Conservation (phyloP, 2,113 vertebrate species). For the Xiphias gladius region DNA sequence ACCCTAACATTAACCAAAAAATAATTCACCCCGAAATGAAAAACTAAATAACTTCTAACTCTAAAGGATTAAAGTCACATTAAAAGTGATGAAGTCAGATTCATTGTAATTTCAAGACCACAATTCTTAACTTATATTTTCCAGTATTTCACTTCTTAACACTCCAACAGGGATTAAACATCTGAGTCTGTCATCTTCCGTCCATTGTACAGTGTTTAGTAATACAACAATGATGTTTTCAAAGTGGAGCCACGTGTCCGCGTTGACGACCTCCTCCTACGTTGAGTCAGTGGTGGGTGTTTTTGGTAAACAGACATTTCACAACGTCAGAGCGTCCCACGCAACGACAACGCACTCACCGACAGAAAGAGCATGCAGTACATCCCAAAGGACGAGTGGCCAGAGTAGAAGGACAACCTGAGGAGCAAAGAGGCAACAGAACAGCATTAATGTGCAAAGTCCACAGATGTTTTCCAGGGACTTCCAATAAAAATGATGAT, state of each 20-base stretch:
- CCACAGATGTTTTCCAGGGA: background rate
- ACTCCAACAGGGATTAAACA: constrained; percentile 18
- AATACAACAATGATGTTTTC: constrained; percentile 68
- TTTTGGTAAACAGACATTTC: constrained; percentile 45
- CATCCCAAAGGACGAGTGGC: constrained; percentile 98
- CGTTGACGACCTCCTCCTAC: constrained; percentile 23
- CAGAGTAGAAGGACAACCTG: constrained; percentile 96
- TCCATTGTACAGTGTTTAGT: constrained; percentile 41
- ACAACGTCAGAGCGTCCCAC: constrained; percentile 4
- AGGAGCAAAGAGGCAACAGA: constrained; percentile 13
- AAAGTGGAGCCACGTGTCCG: background rate
- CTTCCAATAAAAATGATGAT: background rate
- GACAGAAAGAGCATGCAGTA: constrained; percentile 97
- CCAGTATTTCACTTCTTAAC: constrained; percentile 17
- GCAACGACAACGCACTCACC: constrained; percentile 82
- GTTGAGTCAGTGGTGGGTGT: constrained; percentile 39
- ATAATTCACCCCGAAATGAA: background rate
- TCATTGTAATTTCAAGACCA: too few species aligned
- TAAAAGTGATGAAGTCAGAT: background rate
- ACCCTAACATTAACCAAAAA: background rate
- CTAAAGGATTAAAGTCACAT: background rate
- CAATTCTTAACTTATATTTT: background rate
- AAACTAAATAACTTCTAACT: background rate
- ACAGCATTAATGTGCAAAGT: background rate
- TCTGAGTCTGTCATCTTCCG: constrained; percentile 32